Evolutionary conservation across 2,888 invertebrate genomes (phyloP).

Genomic region (Aricia artaxerxes): DNA sequence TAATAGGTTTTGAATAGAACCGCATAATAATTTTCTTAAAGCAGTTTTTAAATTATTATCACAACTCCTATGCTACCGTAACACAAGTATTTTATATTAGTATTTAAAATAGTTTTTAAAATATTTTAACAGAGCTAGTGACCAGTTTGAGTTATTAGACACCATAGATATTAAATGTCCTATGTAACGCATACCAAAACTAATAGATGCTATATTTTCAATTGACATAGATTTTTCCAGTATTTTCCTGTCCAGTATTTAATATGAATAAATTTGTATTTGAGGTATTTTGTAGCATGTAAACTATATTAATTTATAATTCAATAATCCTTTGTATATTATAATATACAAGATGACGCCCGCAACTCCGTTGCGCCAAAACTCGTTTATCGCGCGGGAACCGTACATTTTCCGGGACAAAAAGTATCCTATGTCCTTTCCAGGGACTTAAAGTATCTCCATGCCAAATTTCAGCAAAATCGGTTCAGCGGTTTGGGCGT

Average conservation of each 20-base stretch:
- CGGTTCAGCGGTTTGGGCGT: no score
- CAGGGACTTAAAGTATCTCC: no score
- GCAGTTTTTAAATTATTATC: not conserved
- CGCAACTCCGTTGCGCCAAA: no score
- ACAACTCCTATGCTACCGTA: constrained; percentile 8
- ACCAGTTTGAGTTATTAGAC: constrained; percentile 15
- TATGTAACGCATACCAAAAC: constrained; percentile 21
- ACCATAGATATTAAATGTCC: constrained; percentile 1
- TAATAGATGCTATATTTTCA: constrained; percentile 29
- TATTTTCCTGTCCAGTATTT: constrained; percentile 30
- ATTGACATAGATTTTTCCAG: constrained; percentile 27
- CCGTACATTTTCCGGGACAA: no score
- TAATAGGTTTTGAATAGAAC: not conserved
- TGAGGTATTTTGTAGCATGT: constrained; percentile 14
- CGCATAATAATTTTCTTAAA: constrained; percentile 11
- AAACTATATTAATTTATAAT: not conserved
- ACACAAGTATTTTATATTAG: constrained; percentile 2
- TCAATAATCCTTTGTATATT: no score
- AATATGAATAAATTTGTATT: constrained; percentile 24
- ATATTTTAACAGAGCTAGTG: constrained; percentile 8
- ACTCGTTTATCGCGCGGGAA: no score
- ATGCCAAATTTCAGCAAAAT: no score
- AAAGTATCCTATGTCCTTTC: no score
- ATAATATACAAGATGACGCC: no score
- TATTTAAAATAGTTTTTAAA: not conserved